phyloP scores from a whole-genome alignment of 2,113 vertebrate species.

The Bolborhynchus lineola region DNA sequence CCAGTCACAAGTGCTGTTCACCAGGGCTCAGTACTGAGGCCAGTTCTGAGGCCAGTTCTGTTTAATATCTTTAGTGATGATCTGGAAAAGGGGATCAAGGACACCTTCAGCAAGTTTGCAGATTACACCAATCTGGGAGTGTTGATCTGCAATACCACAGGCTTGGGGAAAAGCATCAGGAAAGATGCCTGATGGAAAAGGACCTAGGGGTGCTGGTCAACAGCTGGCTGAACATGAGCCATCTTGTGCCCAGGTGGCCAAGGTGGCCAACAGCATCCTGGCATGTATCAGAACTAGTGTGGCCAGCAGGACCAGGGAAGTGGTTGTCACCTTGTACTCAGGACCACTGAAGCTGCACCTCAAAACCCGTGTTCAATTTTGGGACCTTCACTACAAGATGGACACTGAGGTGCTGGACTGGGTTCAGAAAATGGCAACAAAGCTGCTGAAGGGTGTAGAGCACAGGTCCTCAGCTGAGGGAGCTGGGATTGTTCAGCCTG shows the following conservation, averaged over 20 bases:
- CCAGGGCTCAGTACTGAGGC: background rate
- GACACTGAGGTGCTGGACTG: background rate
- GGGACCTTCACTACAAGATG: background rate
- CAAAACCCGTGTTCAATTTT: background rate
- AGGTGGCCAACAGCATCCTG: background rate
- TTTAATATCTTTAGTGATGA: background rate
- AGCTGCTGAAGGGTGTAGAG: background rate
- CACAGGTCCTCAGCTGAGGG: background rate
- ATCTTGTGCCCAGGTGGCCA: background rate
- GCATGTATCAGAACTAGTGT: background rate
- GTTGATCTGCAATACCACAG: background rate
- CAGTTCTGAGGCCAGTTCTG: background rate
- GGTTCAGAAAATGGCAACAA: background rate
- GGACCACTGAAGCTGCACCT: background rate
- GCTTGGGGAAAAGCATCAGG: background rate
- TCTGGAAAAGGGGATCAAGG: background rate
- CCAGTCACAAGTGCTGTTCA: background rate
- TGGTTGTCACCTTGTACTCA: background rate
- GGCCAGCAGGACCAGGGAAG: background rate
- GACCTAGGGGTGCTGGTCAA: accelerated
- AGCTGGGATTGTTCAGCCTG: background rate
- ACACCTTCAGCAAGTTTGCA: background rate
- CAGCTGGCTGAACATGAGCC: background rate
- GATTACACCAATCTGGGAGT: background rate
- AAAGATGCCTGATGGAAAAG: background rate